Conservation (phyloP, 2,113 vertebrate species). For the Alethe castanea region DNA sequence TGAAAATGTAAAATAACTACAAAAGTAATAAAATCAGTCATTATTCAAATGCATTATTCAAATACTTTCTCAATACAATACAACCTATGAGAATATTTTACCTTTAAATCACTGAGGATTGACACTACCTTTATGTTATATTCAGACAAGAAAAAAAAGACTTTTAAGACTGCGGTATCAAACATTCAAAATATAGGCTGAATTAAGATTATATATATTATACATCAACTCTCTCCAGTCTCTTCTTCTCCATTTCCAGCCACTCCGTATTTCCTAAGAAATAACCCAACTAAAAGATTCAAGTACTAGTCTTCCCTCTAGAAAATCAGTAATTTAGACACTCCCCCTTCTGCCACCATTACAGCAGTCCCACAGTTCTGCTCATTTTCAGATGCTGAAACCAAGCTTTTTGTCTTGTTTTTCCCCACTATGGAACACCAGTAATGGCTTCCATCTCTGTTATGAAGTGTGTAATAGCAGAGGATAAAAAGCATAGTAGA, state of each 20-base stretch:
- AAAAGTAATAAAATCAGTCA: background rate
- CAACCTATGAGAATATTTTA: background rate
- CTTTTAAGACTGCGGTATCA: background rate
- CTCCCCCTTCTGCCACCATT: background rate
- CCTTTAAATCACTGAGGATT: background rate
- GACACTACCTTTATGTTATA: background rate
- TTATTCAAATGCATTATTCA: background rate
- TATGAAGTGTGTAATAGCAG: background rate
- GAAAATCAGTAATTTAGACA: background rate
- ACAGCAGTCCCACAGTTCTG: background rate
- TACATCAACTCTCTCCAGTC: background rate
- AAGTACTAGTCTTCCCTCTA: background rate
- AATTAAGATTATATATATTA: background rate
- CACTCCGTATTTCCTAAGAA: background rate
- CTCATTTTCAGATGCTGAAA: background rate
- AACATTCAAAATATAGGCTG: background rate
- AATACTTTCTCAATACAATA: background rate
- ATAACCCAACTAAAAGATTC: background rate
- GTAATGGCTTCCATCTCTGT: background rate
- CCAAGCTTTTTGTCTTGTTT: background rate
- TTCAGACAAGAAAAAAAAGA: background rate
- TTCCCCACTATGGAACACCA: background rate
- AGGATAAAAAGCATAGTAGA: background rate
- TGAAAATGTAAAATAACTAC: background rate
- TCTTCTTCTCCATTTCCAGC: background rate